Evolutionary conservation across 1,140 invertebrate genomes (phyloP), one percentile per base, ranked within the genome.

Genomic region (Oncopodura yosiiana): DNA sequence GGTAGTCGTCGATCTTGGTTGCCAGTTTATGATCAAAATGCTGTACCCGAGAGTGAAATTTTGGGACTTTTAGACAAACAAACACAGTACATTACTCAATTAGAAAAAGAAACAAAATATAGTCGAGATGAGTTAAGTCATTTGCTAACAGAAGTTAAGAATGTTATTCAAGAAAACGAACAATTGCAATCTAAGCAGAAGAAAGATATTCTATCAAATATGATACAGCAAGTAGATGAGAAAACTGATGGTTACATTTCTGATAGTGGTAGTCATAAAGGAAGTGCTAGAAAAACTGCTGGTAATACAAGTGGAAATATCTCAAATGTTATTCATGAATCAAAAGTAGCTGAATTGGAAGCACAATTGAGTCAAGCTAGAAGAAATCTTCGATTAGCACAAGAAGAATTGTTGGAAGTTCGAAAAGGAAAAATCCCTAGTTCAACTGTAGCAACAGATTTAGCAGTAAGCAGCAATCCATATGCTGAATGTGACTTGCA

Each of bases 51-150:
- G 44, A 32, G 49, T 16, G 80, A 83, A 66, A 66, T 84, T 14
- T 74, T 81, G 58, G 77, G 78, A 43, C 87, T 86, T 61, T 84
- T 87, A 21, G 81, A 86, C 68, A 79, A 82, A 48, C 86, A 88
- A 66, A 84, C 86, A 66, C 83, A 86, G 52, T 87, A 88, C 58
- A 87, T 88, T 26, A 81, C 86, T 46, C 84, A 88, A 64, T 63
- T 88, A 18, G 85, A 88, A 68, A 78, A 81, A 59, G 84, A 88
- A 69, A 85, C 83, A 38, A 81, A 80, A 60, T 86, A 83, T 66
- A 86, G 83, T 66, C 76, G 81, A 67, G 81, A 82, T 36, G 83
- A 87, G 68, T 66, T 87, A 5, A 77, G 79, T 54, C 80, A 79
- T 65, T 70, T 87, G 12, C 68, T 87, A 12, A 77, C 78, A 2